Conservation (phyloP, 1,140 invertebrate genomes). For the Proctacanthus coquilletti region DNA sequence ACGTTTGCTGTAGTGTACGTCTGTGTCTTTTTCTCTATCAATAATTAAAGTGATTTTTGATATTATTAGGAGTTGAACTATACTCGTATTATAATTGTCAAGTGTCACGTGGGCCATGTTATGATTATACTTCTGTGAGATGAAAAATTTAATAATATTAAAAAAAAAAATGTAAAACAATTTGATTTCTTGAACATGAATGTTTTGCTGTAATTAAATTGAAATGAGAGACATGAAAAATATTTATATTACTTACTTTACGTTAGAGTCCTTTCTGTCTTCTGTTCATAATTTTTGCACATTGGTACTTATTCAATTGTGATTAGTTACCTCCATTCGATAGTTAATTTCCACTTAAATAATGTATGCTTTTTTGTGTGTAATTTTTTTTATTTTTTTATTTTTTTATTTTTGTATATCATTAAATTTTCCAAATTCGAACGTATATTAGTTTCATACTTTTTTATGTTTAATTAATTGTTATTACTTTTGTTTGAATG, state of each 20-base stretch:
- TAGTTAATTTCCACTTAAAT: no score
- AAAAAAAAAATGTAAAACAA: no score
- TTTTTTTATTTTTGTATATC: not conserved
- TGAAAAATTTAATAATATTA: no score
- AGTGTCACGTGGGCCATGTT: conserved; percentile 5
- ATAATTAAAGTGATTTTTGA: not conserved
- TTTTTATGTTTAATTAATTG: not conserved
- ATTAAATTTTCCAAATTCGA: no score
- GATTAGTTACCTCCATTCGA: no score
- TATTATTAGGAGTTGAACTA: conserved; percentile 1
- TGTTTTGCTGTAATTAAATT: no score
- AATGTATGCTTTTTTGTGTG: no score
- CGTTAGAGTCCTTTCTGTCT: not conserved
- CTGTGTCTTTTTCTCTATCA: conserved; percentile 2
- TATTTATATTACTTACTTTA: not conserved
- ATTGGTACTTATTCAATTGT: not conserved
- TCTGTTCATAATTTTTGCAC: not conserved
- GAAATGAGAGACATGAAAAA: no score
- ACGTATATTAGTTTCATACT: no score
- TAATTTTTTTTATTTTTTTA: not conserved
- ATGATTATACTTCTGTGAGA: no score
- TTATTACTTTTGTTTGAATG: not conserved
- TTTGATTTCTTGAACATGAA: no score
- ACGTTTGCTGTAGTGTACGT: not conserved
- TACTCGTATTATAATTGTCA: conserved; percentile 3